Percentiles rank a stretch among this genome's conserved stretches.
These are phyloP conservation scores for Erebia epiphron DNA, from an alignment of 2,888 invertebrate genomes.

Conservation along the genomic window DNA sequence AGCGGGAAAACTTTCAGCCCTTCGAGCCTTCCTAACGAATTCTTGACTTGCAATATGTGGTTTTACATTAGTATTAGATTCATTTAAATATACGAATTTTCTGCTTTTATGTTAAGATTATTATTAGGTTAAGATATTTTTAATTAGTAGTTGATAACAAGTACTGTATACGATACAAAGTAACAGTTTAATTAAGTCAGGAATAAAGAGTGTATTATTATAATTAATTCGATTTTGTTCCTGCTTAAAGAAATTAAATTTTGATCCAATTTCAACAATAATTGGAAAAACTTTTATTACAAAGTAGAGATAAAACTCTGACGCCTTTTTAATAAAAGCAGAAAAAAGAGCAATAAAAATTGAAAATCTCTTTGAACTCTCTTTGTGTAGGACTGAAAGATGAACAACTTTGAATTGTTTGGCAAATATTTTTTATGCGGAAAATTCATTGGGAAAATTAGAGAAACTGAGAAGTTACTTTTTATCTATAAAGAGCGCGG, in stretches of 20 bases:
- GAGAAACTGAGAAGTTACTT: constrained; percentile 6
- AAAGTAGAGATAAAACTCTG: neutral
- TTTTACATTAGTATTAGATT: neutral
- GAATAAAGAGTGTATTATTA: neutral
- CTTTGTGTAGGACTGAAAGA: constrained; percentile 17
- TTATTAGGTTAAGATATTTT: no score
- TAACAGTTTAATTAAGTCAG: neutral
- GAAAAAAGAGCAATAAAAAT: constrained; percentile 15
- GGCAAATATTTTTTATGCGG: constrained; percentile 18
- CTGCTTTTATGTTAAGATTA: no score
- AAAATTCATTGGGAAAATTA: constrained; percentile 20
- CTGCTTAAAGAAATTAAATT: neutral
- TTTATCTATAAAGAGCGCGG: neutral
- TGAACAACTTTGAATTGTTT: constrained; percentile 20
- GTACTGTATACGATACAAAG: neutral
- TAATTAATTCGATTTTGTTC: neutral
- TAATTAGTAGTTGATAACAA: no score
- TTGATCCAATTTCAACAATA: neutral
- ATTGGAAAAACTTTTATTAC: constrained; percentile 3
- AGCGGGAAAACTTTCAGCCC: constrained; percentile 29
- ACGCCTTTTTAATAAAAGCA: constrained; percentile 18
- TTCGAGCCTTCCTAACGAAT: neutral
- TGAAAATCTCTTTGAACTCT: constrained; percentile 22
- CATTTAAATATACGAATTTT: no score
- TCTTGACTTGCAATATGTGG: neutral